Evolutionary conservation across 2,797 vertebrate species (phyloP), one percentile per base, ranked within the genome.

Genomic region (Sternotherus odoratus): DNA sequence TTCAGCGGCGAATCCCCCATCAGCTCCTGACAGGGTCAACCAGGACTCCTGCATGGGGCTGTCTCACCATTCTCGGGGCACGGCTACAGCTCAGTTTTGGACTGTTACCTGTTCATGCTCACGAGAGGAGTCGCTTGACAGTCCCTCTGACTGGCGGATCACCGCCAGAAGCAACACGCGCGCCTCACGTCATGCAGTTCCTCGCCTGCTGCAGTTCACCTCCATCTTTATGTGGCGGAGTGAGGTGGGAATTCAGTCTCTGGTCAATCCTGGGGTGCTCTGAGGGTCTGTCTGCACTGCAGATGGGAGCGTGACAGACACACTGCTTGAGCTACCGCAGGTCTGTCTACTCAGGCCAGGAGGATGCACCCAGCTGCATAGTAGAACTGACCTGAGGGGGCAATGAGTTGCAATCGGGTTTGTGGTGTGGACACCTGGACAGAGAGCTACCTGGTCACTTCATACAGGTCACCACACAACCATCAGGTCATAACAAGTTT

Each of bases 141-240:
- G 82, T 8, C 15, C 12, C 23, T 33, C 72, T 54, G 28, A 90
- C 90, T 33, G 10, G 5, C 3, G 26, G 87, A 0, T 1, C 2
- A 0, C 4, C 3, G 0, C 0, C 3, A 15, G 33, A 26, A 48
- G 57, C 72, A 2, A 6, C 9, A 49, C 46, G 85, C 50, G 33
- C 46, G 10, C 8, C 36, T 39, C 6, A 19, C 1, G 0, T 57
- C 28, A 8, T 0, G 0, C 49, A 51, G 15, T 3, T 1, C 57
- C 30, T 60, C 30, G 3, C 57, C 33, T 16, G 57, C 30, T 33
- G 57, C 1, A 0, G 8, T 12, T 11, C 11, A 78, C 15, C 12
- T 33, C 0, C 0, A 4, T 23, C 36, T 19, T 39, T 36, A 24
- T 24, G 23, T 5, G 10, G 5, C 11, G 2, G 12, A 63, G 48